A percentile compares a stretch with the other conserved stretches of the same genome.
Evolutionary conservation across 1,140 invertebrate species (phyloP).

Genomic region (Drosophila nannoptera): DNA sequence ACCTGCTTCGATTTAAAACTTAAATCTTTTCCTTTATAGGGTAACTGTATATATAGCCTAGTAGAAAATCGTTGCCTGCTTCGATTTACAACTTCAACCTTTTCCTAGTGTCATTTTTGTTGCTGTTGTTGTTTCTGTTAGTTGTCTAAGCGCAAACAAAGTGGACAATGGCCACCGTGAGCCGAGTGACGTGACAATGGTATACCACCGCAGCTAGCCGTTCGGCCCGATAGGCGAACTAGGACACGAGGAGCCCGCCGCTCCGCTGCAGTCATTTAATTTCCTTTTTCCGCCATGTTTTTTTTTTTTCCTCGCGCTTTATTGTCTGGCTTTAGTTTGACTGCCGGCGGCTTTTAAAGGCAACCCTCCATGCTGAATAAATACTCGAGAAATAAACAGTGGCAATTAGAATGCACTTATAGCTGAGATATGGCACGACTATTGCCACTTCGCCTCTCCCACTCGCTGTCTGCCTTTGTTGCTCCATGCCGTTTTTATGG

Average conservation of each 20-base stretch:
- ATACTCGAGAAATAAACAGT: constrained; percentile 62
- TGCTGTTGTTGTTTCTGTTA: constrained; percentile 11
- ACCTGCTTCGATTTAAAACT: too few relatives aligned
- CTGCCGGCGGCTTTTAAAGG: constrained; percentile 36
- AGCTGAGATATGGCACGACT: constrained; percentile 45
- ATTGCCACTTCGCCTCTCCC: constrained; percentile 17
- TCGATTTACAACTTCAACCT: too few relatives aligned
- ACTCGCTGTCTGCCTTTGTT: background rate
- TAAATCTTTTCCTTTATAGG: too few relatives aligned
- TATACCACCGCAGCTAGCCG: constrained; percentile 31
- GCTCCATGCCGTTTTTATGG: background rate
- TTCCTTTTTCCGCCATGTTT: constrained; percentile 63
- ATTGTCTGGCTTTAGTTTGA: constrained; percentile 47
- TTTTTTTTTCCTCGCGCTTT: constrained; percentile 45
- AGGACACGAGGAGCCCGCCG: background rate
- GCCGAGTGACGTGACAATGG: constrained; percentile 65
- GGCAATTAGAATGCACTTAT: constrained; percentile 66
- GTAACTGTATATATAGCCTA: too few relatives aligned
- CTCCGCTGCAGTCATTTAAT: constrained; percentile 67
- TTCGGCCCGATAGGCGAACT: too few relatives aligned
- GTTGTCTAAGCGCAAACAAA: constrained; percentile 51
- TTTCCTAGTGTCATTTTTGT: background rate
- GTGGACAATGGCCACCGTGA: constrained; percentile 57
- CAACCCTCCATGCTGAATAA: constrained; percentile 34
- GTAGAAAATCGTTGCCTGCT: too few relatives aligned